A percentile compares a stretch with the other conserved stretches of the same genome.
phyloP scores from a whole-genome alignment of 2,113 vertebrate species.

The Theristicus caerulescens region DNA sequence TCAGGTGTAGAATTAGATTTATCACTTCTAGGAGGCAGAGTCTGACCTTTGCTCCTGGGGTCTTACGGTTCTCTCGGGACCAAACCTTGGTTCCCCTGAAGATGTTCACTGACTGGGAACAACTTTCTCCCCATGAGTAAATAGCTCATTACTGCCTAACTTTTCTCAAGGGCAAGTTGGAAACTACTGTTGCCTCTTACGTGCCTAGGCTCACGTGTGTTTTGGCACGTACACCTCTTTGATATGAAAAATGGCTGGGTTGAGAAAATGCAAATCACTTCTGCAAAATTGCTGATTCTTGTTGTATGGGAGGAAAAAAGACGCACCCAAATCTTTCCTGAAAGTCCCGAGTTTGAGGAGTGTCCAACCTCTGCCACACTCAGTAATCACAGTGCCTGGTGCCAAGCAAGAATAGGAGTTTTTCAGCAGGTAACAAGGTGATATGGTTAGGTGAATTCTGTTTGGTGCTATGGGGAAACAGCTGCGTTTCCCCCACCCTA shows the following conservation, averaged over 20 bases:
- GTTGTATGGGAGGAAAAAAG: background rate
- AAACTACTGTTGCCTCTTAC: background rate
- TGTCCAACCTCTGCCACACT: background rate
- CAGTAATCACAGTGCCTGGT: background rate
- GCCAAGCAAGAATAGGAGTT: background rate
- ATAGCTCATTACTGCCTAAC: background rate
- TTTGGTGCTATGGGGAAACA: background rate
- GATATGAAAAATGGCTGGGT: slow-evolving; percentile 14
- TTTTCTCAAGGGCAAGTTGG: slow-evolving; percentile 1
- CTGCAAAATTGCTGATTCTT: slow-evolving; percentile 37
- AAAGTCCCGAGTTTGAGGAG: background rate
- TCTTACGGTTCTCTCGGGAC: background rate
- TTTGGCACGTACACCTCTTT: slow-evolving; percentile 26
- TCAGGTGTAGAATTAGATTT: background rate
- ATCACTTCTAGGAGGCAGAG: background rate
- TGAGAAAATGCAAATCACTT: slow-evolving; percentile 37
- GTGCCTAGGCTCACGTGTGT: background rate
- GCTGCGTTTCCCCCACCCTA: background rate
- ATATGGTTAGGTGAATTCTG: background rate
- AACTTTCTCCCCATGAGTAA: background rate
- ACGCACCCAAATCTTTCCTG: background rate
- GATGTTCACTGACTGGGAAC: background rate
- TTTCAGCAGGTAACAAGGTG: background rate
- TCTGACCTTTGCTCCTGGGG: background rate
- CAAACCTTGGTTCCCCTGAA: background rate